phyloP scores from a whole-genome alignment of 2,888 invertebrate species.

The Cerastis rubricosa region DNA sequence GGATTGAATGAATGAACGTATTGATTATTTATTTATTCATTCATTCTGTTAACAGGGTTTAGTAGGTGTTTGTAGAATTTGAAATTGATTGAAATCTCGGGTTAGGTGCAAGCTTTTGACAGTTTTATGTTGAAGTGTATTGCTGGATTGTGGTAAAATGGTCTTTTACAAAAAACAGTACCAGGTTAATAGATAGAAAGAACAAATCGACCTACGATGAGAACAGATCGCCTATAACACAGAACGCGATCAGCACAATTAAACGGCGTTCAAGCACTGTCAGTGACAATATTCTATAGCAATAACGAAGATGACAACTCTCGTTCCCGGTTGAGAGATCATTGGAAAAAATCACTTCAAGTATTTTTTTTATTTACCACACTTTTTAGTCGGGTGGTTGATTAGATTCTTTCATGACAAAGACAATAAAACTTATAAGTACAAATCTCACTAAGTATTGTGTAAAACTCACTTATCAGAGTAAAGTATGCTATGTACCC shows the following conservation, averaged over 20 bases:
- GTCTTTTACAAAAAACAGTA: not conserved
- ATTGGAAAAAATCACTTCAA: not conserved
- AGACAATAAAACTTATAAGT: not conserved
- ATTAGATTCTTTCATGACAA: not conserved
- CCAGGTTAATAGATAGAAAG: not conserved
- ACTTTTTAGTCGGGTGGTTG: not conserved
- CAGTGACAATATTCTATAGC: not conserved
- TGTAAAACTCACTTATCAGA: not conserved
- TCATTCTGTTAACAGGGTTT: not conserved
- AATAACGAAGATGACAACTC: not conserved
- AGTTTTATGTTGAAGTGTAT: not conserved
- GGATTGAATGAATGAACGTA: constrained; percentile 17
- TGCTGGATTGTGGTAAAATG: not conserved
- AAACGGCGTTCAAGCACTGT: not conserved
- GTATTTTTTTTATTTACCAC: not conserved
- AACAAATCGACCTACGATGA: too few species aligned
- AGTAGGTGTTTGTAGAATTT: constrained; percentile 16
- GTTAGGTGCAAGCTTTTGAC: not conserved
- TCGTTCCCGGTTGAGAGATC: not conserved
- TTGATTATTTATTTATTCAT: constrained; percentile 19
- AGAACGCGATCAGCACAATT: not conserved
- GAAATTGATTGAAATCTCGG: constrained; percentile 17
- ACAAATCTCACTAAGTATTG: not conserved
- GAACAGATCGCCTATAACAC: not conserved
- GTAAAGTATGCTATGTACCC: not conserved